These are phyloP conservation scores for Cheilosia urbana DNA, from an alignment of 2,888 invertebrate genomes.

Conservation along the genomic window DNA sequence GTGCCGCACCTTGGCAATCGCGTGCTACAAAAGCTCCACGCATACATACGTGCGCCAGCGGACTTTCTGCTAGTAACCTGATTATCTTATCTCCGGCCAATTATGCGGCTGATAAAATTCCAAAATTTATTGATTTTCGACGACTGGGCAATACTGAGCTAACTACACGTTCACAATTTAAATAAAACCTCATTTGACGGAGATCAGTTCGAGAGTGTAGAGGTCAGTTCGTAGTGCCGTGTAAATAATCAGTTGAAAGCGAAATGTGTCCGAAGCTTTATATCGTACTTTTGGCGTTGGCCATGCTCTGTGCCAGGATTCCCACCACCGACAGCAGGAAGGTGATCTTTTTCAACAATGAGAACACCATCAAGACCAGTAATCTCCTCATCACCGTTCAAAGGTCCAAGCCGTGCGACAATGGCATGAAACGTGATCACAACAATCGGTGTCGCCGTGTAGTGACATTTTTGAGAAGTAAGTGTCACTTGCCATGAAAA, in stretches of 20 bases:
- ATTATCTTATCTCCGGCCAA: conserved; percentile 29
- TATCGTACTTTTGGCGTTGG: conserved; percentile 65
- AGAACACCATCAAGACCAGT: conserved; percentile 77
- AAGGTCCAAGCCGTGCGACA: conserved; percentile 78
- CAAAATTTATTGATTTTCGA: conserved; percentile 5
- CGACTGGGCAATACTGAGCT: not conserved
- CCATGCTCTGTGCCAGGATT: conserved; percentile 76
- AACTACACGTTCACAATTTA: conserved; percentile 8
- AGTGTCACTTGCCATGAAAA: conserved; percentile 31
- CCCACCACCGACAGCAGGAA: conserved; percentile 65
- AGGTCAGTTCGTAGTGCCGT: not conserved
- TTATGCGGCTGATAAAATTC: conserved; percentile 47
- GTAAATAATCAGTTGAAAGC: not conserved
- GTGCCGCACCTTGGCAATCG: conserved; percentile 18
- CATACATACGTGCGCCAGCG: not conserved
- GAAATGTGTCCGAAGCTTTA: conserved; percentile 31
- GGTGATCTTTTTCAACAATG: conserved; percentile 79
- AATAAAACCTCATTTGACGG: conserved; percentile 38
- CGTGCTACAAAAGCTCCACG: not conserved
- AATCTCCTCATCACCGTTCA: conserved; percentile 79
- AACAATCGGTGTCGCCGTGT: conserved; percentile 80
- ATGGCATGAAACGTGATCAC: conserved; percentile 80
- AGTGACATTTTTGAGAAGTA: conserved; percentile 78
- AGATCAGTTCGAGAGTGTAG: conserved; percentile 32
- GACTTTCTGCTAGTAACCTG: not conserved